Evolutionary conservation across 2,113 vertebrate species (phyloP), one percentile per base, ranked within the genome.

Genomic region (Reinhardtius hippoglossoides): DNA sequence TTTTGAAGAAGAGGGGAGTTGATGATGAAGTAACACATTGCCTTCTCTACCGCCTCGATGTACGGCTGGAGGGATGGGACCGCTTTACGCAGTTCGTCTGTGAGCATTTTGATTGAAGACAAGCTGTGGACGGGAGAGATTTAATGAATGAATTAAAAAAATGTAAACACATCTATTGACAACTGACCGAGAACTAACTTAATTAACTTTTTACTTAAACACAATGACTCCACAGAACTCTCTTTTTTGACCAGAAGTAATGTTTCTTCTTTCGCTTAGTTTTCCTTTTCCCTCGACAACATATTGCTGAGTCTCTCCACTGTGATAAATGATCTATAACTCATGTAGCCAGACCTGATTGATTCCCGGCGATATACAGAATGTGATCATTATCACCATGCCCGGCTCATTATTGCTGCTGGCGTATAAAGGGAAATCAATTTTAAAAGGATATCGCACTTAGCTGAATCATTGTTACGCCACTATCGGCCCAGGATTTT

Each of bases 391-490:
- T 87, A 91, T 89, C 88, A 73, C 65, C 48, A 61, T 66, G 69
- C 72, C 76, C 12, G 56, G 67, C 88, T 90, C 83, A 91, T 91
- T 91, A 91, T 71, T 89, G 83, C 65, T 85, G 84, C 66, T 54
- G 74, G 71, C 67, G 50, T 75, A 86, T 80, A 91, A 89, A 76
- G 54, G 71, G 55, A 91, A 92, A 93, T 92, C 81, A 86, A 91
- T 89, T 88, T 85, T 82, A 82, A 88, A 72, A 79, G 37, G 82
- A 57, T 70, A 61, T 82, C 74, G 73, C 62, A 15, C 71, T 65
- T 81, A 89, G 78, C 80, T 71, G 74, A 87, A 84, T 91, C 83
- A 83, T 35, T 63, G 54, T 85, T 81, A 77, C 83, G 74, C 48
- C 18, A 65, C 73, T 88, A 79, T 87, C 80, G 80, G 67, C 55